Evolutionary conservation across 1,140 invertebrate genomes (phyloP), one percentile per base, ranked within the genome.

Genomic region (Diorhabda carinulata): DNA sequence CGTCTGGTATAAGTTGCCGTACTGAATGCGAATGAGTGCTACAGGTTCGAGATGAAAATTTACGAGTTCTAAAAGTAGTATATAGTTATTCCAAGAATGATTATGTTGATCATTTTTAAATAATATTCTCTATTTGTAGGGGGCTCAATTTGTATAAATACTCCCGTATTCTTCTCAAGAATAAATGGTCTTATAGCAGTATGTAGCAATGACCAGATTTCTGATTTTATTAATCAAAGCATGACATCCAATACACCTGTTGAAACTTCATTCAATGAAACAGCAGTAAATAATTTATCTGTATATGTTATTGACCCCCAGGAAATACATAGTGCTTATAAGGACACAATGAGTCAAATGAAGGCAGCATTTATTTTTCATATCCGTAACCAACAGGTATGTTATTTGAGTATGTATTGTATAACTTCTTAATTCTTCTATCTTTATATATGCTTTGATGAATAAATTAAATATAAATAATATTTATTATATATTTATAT

Each of bases 321-420:
- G 68, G 90, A 93, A 76, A 86, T 94, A 72, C 87, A 82, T 70
- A 81, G 83, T 9, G 79, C 81, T 7, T 86, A 88, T 74, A 85
- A 87, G n/a, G 89, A 91, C 76, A 85, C 82, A 45, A 81, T 85
- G 3, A 84, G 84, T 44, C 88, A 90, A 77, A 81, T 95, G 43
- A 92, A 92, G 78, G 88, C 91, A 4, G 93, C 92, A 0, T 95
- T 95, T 83, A 83, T 92, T 10, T 87, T 87, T 79, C 87, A 88
- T 75, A 82, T 90, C 70, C 81, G 82, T 71, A 84, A 84, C 64
- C 83, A 87, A 69, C 72, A 81, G 73, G 77, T 80, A 72, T 69
- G 73, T 65, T 61, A 8, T n/a, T 43, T 25, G 25, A 25, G 25
- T 25, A 25, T 25, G 2, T 25, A 25, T 25, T 25, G 25, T 25